A percentile compares a stretch with the other conserved stretches of the same genome.
Evolutionary conservation across 2,797 vertebrate genomes (phyloP).

Genomic region (Pristis pectinata): DNA sequence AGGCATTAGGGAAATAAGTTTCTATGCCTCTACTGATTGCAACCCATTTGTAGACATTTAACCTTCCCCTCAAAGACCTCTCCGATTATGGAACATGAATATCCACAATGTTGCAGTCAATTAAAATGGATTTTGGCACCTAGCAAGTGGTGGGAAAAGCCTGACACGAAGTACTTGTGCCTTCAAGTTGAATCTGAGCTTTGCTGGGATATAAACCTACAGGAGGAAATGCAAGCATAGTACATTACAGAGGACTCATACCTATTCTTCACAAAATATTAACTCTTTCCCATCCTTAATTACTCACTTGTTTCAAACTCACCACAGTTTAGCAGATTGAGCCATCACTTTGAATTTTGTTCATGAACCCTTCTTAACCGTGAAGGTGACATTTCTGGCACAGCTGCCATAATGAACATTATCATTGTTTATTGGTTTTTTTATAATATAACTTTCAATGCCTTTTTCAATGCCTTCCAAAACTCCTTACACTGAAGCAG

Average conservation of each 20-base stretch:
- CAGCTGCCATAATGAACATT: neutral
- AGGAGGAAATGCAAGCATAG: neutral
- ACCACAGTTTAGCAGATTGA: neutral
- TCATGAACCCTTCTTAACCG: neutral
- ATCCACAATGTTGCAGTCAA: neutral
- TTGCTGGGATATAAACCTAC: neutral
- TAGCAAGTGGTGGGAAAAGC: neutral
- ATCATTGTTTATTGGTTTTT: neutral
- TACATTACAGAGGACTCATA: neutral
- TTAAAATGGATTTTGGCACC: conserved; percentile 4
- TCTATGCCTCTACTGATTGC: neutral
- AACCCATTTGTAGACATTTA: neutral
- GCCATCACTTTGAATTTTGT: neutral
- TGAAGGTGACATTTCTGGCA: neutral
- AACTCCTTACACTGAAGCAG: conserved; percentile 48
- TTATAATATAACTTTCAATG: neutral
- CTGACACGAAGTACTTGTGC: neutral
- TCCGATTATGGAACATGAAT: neutral
- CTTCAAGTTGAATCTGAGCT: neutral
- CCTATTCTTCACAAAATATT: neutral
- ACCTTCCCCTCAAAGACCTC: no score
- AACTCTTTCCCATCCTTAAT: neutral
- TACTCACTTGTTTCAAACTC: neutral
- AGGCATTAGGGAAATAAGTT: neutral
- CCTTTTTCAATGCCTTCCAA: conserved; percentile 40